Percentiles rank a stretch among this genome's conserved stretches.
These are phyloP conservation scores for Rhinogobio ventralis DNA, from an alignment of 2,797 vertebrate genomes.

Conservation along the genomic window DNA sequence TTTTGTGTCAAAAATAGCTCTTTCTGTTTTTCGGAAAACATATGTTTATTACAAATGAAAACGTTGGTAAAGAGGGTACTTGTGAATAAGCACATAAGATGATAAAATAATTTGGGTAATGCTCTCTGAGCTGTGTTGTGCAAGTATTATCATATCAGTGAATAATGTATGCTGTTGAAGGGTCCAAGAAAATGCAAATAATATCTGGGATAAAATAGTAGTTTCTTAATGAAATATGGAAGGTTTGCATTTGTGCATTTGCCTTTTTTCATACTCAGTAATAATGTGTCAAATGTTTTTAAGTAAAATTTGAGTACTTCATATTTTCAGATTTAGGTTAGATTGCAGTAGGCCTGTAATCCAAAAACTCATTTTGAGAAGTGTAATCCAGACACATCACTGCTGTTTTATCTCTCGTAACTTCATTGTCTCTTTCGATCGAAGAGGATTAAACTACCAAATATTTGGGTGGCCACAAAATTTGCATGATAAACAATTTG, in stretches of 20 bases:
- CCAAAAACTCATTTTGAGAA: constrained; percentile 62
- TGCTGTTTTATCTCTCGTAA: constrained; percentile 57
- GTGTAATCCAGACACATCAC: constrained; percentile 64
- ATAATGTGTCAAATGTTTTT: not conserved
- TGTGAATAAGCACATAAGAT: constrained; percentile 34
- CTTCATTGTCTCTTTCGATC: constrained; percentile 60
- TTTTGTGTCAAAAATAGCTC: not conserved
- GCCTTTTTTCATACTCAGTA: not conserved
- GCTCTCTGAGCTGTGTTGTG: constrained; percentile 25
- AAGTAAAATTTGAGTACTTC: constrained; percentile 4
- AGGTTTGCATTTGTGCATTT: not conserved
- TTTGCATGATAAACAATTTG: constrained; percentile 45
- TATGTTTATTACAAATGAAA: constrained; percentile 6
- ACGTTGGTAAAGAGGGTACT: not conserved
- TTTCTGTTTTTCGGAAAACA: not conserved
- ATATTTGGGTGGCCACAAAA: constrained; percentile 42
- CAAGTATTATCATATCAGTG: constrained; percentile 28
- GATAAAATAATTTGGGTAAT: constrained; percentile 23
- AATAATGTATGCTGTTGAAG: constrained; percentile 12
- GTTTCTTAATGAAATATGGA: not conserved
- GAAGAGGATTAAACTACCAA: constrained; percentile 73
- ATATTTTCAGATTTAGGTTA: constrained; percentile 45
- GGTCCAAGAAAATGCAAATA: constrained; percentile 5
- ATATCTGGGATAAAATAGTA: not conserved
- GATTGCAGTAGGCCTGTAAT: constrained; percentile 60